Base-by-base conservation (phyloP, 2,888 invertebrate genomes). In the Bedellia somnulentella region DNA sequence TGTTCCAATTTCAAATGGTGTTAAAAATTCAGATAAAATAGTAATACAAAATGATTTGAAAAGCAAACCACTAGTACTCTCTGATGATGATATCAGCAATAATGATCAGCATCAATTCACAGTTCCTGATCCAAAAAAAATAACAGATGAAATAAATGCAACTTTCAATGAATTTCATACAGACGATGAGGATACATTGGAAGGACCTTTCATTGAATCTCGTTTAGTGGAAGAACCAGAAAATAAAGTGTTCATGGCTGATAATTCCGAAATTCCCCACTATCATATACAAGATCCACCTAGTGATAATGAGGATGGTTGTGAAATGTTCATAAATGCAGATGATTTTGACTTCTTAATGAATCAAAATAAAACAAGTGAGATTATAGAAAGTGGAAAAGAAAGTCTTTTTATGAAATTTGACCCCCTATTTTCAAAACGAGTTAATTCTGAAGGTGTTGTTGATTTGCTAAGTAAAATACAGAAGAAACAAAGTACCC, bases 361-460 rank as follows among this genome's bases (percentile, higher is more conserved):
- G 13, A 75, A 71, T 41, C 61, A 75, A 41, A 73, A 73, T 38
- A 52, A 60, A 38, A 47, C 45, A 24, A 62, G 60, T 41, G 46
- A 57, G 5, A 59, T 68, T 16, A 41, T 49, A 3, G 67, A 75
- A 22, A 68, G 63, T 37, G 75, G 73, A 3, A 75, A 71, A 52
- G 75, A 75, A 47, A 75, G 75, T 36, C 46, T 75, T 26, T 75
- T 75, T 36, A 43, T 75, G 4, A 75, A 75, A 41, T 75, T 75
- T 35, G 75, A 75, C 45, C 75, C 75, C 10, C 46, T 75, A 24
- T 75, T 68, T 42, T 61, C 73, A 4, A 62, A 61, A 38, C 52
- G 59, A 41, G 48, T 64, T 31, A 66, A 71, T 4, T 55, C 62
- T 4, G 62, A 57, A 35, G 57, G 67, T 22, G 53, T 62, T 10